phyloP scores from a whole-genome alignment of 1,140 invertebrate genomes.

The Drosophila arawakana region DNA sequence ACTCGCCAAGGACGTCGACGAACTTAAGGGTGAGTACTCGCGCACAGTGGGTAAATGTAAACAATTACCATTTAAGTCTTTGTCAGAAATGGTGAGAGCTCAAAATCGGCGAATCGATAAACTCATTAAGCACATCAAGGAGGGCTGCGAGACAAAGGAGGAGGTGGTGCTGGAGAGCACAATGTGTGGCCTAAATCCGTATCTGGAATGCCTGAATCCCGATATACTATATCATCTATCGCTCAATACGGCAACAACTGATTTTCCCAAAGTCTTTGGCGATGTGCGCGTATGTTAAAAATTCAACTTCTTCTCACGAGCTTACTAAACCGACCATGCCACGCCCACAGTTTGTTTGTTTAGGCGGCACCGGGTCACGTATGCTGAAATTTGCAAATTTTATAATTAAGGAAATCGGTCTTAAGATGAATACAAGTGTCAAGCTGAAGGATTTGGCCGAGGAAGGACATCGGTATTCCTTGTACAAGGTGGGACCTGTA shows the following conservation, averaged over 20 bases:
- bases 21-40: slow-evolving; percentile 55
- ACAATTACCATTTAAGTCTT: neutral
- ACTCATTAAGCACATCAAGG: slow-evolving; percentile 50
- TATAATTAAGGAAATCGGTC: slow-evolving; percentile 58
- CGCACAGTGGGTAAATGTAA: neutral
- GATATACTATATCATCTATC: slow-evolving; percentile 56
- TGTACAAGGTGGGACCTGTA: slow-evolving; percentile 69
- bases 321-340: neutral
- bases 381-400: slow-evolving; percentile 55
- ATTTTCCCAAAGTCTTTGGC: slow-evolving; percentile 62
- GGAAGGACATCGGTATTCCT: slow-evolving; percentile 43
- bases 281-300: slow-evolving; percentile 61
- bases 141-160: slow-evolving; percentile 24
- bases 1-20: slow-evolving; percentile 37
- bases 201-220: slow-evolving; percentile 51
- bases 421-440: slow-evolving; percentile 51
- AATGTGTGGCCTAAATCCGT: slow-evolving; percentile 49
- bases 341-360: slow-evolving; percentile 53
- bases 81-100: slow-evolving; percentile 47
- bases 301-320: neutral
- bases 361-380: slow-evolving; percentile 49
- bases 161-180: slow-evolving; percentile 8
- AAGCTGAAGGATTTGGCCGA: slow-evolving; percentile 44
- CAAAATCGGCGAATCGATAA: slow-evolving; percentile 56
- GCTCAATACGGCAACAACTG: slow-evolving; percentile 38